Conservation (phyloP, 2,888 invertebrate species). For the Eulithis prunata region DNA sequence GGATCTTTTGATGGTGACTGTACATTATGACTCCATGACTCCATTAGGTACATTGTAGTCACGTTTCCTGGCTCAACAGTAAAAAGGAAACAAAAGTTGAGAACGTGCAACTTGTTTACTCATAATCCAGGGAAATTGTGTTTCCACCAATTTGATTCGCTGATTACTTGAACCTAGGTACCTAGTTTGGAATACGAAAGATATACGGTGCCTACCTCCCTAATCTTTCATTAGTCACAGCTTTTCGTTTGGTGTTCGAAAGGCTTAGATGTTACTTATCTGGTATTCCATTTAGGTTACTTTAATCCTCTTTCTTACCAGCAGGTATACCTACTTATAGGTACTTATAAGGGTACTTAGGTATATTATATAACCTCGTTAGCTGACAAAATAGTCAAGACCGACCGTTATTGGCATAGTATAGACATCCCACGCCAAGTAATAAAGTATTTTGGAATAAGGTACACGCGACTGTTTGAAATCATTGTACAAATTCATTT, state of each 20-base stretch:
- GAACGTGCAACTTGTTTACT: slow-evolving; percentile 20
- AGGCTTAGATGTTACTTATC: not conserved
- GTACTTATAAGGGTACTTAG: no score
- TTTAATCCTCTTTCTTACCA: no score
- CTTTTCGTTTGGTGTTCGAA: not conserved
- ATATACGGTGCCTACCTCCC: not conserved
- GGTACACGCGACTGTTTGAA: no score
- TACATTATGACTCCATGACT: slow-evolving; percentile 10
- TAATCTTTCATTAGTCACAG: slow-evolving; percentile 1
- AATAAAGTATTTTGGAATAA: no score
- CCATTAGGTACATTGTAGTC: slow-evolving; percentile 24
- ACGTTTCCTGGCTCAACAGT: slow-evolving; percentile 18
- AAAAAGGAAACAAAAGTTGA: slow-evolving; percentile 20
- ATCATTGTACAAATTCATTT: not conserved
- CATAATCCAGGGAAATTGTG: slow-evolving; percentile 23
- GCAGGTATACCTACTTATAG: no score
- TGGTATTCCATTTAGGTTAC: not conserved
- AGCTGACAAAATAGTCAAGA: no score
- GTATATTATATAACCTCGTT: no score
- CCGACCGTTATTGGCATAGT: no score
- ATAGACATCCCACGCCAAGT: no score
- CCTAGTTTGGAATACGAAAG: not conserved
- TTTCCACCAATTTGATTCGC: not conserved
- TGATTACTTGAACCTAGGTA: not conserved
- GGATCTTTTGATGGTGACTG: slow-evolving; percentile 3